A percentile compares a stretch with the other conserved stretches of the same genome.
These are phyloP conservation scores for Pogonophryne albipinna DNA, from an alignment of 2,797 vertebrate genomes.

Conservation along the genomic window DNA sequence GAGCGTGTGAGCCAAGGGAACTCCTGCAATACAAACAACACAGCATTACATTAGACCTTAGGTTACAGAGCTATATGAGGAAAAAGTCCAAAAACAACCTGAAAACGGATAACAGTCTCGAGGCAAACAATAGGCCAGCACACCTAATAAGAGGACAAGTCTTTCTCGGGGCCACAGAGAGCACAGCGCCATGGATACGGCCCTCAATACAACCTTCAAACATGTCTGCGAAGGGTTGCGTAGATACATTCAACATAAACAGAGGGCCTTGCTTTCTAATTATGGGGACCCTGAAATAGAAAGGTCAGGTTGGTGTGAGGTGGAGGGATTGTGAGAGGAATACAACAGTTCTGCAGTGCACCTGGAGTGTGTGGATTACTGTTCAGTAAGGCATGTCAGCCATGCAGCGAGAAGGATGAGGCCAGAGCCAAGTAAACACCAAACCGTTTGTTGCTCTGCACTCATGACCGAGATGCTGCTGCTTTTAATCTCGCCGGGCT, in stretches of 20 bases:
- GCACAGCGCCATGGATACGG: conserved; percentile 55
- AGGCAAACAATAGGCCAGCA: not conserved
- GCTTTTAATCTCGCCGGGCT: conserved; percentile 31
- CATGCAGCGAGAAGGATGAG: conserved; percentile 34
- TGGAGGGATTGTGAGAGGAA: conserved; percentile 70
- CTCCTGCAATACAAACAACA: conserved; percentile 85
- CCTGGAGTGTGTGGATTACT: conserved; percentile 72
- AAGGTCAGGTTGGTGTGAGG: conserved; percentile 75
- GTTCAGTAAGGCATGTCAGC: conserved; percentile 40
- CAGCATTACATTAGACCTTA: conserved; percentile 19
- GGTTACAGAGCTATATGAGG: not conserved
- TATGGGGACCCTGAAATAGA: conserved; percentile 83
- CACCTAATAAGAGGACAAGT: not conserved
- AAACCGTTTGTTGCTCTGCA: conserved; percentile 9
- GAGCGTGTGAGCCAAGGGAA: conserved; percentile 97
- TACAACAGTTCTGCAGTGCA: conserved; percentile 63
- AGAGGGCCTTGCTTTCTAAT: conserved; percentile 74
- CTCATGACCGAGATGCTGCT: conserved; percentile 1
- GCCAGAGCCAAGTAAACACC: conserved; percentile 45
- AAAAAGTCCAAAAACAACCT: not conserved
- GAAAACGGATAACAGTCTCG: not conserved
- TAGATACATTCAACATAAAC: conserved; percentile 84
- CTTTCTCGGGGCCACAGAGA: conserved; percentile 29
- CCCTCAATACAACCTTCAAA: conserved; percentile 72
- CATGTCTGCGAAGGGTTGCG: conserved; percentile 72